These are phyloP conservation scores for Ceriagrion tenellum DNA, from an alignment of 2,888 invertebrate species.

Conservation along the genomic window DNA sequence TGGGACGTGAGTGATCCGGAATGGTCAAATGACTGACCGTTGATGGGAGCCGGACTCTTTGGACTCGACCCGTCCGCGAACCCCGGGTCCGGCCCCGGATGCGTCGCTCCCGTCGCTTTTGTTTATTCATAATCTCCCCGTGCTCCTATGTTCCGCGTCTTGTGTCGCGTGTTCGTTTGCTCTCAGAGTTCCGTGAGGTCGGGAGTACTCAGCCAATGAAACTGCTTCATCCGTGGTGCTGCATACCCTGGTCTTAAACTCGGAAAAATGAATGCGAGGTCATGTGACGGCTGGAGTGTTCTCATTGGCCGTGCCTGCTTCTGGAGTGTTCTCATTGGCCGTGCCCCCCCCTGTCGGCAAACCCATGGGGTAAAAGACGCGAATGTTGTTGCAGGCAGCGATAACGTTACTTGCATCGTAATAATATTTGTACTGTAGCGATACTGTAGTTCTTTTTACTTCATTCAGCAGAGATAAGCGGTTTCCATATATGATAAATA, in stretches of 20 bases:
- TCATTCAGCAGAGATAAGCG: not conserved
- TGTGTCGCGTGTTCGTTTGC: not conserved
- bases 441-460: not conserved
- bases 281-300: not conserved
- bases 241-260: not conserved
- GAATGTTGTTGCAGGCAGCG: not conserved
- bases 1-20: not conserved
- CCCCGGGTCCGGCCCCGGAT: not conserved
- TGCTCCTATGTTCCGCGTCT: not conserved
- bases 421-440: not conserved
- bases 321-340: too few species aligned
- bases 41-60: not conserved
- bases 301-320: not conserved
- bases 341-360: not conserved
- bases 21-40: not conserved
- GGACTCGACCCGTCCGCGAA: not conserved
- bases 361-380: not conserved
- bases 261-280: not conserved
- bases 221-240: conserved; percentile 1
- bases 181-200: not conserved
- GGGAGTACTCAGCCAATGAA: not conserved
- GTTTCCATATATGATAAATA: not conserved
- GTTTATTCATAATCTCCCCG: not conserved
- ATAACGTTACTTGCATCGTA: not conserved
- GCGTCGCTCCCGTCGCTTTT: not conserved